These are phyloP conservation scores for Chymomyza amoena DNA, from an alignment of 2,888 invertebrate genomes.

Conservation along the genomic window DNA sequence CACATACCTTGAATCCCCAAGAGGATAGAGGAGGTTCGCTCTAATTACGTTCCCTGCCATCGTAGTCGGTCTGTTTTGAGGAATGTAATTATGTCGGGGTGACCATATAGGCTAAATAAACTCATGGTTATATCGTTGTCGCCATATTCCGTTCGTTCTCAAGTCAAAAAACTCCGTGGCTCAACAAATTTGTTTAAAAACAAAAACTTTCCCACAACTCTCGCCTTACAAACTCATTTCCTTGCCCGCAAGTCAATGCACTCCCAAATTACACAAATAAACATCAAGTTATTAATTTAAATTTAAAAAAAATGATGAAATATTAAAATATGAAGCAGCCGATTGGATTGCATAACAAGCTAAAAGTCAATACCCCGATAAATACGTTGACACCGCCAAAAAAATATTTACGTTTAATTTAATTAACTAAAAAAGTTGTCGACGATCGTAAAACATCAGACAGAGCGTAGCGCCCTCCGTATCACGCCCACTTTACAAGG, in stretches of 20 bases:
- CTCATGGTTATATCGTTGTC: too few species aligned
- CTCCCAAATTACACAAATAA: conserved; percentile 10
- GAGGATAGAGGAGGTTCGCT: too few species aligned
- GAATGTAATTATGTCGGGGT: too few species aligned
- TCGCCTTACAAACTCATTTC: too few species aligned
- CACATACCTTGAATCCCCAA: too few species aligned
- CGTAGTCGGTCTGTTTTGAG: too few species aligned
- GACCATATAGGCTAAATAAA: too few species aligned
- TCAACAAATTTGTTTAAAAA: too few species aligned
- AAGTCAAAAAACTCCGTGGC: too few species aligned
- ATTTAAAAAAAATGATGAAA: conserved; percentile 6
- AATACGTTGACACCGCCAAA: neutral
- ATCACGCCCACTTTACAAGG: conserved; percentile 63
- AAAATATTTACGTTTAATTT: conserved; percentile 21
- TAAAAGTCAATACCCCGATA: conserved; percentile 15
- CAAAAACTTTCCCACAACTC: neutral
- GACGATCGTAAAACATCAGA: neutral
- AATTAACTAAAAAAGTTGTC: conserved; percentile 22
- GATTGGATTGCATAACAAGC: conserved; percentile 32
- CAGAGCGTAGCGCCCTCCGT: neutral
- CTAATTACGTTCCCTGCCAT: too few species aligned
- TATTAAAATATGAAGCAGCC: neutral
- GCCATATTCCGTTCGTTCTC: too few species aligned
- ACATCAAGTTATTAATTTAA: neutral
- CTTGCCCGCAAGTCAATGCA: too few species aligned